These are phyloP conservation scores for Microplitis mediator DNA, from an alignment of 1,140 invertebrate species.

Conservation along the genomic window DNA sequence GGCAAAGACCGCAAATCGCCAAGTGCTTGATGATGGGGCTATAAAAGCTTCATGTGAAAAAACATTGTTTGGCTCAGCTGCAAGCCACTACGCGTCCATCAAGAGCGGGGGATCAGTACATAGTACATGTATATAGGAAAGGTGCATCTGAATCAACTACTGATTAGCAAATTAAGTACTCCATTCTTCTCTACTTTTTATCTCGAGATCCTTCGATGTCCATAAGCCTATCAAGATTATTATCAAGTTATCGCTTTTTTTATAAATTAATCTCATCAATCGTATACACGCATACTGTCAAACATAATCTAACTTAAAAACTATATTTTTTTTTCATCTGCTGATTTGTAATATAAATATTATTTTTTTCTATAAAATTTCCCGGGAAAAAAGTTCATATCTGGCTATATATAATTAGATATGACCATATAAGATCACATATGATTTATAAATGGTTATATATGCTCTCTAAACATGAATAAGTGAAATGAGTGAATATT, in stretches of 20 bases:
- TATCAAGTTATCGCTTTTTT: background rate
- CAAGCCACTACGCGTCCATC: conserved; percentile 37
- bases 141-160: conserved; percentile 61
- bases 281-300: background rate
- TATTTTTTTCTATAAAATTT: no score
- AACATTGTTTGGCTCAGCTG: conserved; percentile 62
- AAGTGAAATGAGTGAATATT: no score
- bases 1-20: background rate
- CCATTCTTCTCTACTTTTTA: conserved; percentile 47
- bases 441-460: no score
- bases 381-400: no score
- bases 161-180: conserved; percentile 62
- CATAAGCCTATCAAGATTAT: background rate
- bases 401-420: no score
- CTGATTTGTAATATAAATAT: no score
- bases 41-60: conserved; percentile 62
- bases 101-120: conserved; percentile 38
- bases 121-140: conserved; percentile 37
- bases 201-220: conserved; percentile 11
- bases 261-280: background rate
- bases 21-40: conserved; percentile 49
- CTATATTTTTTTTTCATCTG: no score
- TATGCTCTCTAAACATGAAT: no score
- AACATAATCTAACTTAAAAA: background rate
- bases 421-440: no score